A percentile compares a stretch with the other conserved stretches of the same genome.
phyloP scores from a whole-genome alignment of 2,113 vertebrate genomes.

The Thalassoma bifasciatum region DNA sequence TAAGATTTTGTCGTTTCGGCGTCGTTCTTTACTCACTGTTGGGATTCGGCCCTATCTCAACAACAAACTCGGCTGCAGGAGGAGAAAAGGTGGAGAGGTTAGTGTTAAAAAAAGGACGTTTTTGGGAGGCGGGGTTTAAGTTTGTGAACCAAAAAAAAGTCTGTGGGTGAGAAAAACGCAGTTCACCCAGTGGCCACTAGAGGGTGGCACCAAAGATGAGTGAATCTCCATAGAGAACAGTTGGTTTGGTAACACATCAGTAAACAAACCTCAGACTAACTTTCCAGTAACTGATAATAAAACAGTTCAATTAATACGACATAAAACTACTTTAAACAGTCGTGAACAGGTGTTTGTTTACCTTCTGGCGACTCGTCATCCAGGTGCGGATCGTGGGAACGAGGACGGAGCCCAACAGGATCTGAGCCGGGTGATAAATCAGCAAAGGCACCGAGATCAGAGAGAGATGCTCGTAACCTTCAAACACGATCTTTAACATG shows the following conservation, averaged over 20 bases:
- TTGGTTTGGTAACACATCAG: too few species aligned
- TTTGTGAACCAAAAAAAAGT: too few species aligned
- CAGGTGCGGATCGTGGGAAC: slow-evolving; percentile 94
- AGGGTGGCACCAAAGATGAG: too few species aligned
- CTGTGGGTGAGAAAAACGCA: too few species aligned
- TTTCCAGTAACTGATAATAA: too few species aligned
- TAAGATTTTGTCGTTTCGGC: not conserved
- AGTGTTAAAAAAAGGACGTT: slow-evolving; percentile 43
- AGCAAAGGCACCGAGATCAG: slow-evolving; percentile 94
- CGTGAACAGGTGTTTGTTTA: slow-evolving; percentile 52
- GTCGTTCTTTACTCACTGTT: slow-evolving; percentile 62
- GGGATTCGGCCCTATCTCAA: slow-evolving; percentile 57
- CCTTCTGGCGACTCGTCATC: slow-evolving; percentile 96
- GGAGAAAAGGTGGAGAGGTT: slow-evolving; percentile 52
- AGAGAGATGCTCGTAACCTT: slow-evolving; percentile 92
- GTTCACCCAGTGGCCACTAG: too few species aligned
- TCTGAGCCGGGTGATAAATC: slow-evolving; percentile 98
- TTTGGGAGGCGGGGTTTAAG: too few species aligned
- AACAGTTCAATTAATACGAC: too few species aligned
- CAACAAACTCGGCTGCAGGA: slow-evolving; percentile 72
- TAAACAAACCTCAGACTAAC: too few species aligned
- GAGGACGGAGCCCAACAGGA: slow-evolving; percentile 94
- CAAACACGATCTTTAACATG: slow-evolving; percentile 98
- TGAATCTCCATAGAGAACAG: too few species aligned
- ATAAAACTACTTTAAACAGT: not conserved